Percentiles rank a stretch among this genome's conserved stretches.
Conservation (phyloP, 2,113 vertebrate species). For the Cryptomyrus ogoouensis region DNA sequence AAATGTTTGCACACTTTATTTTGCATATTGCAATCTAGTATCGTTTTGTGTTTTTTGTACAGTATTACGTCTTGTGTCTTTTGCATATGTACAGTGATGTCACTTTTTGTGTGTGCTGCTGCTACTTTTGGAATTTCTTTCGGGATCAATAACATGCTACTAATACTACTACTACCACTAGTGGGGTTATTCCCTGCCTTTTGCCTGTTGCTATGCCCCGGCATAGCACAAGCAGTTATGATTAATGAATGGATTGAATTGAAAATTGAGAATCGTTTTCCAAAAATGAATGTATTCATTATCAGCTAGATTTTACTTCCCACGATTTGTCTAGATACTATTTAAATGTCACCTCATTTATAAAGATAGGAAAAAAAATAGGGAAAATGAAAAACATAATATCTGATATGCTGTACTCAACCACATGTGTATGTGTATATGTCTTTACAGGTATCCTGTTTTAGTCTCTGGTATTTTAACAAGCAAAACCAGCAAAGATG, state of each 20-base stretch:
- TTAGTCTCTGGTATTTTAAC: conserved; percentile 96
- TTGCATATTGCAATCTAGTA: not conserved
- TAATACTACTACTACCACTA: too few relatives aligned
- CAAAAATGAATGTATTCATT: not conserved
- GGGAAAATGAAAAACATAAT: not conserved
- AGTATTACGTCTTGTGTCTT: not conserved
- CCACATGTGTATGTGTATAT: not conserved
- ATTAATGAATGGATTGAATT: not conserved
- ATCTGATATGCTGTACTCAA: not conserved
- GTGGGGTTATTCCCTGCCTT: too few relatives aligned
- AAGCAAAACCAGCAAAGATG: conserved; percentile 96
- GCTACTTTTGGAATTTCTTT: too few relatives aligned
- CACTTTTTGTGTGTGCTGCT: not conserved
- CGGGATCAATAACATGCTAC: too few relatives aligned
- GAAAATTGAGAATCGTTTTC: not conserved
- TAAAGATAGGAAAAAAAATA: not conserved
- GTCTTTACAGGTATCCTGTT: conserved; percentile 77
- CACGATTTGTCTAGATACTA: not conserved
- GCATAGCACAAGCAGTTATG: not conserved
- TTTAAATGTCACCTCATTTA: not conserved
- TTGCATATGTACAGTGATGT: not conserved
- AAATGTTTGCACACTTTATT: not conserved
- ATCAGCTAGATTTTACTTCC: not conserved
- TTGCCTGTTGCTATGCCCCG: not conserved
- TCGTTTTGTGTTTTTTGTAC: not conserved